A percentile compares a stretch with the other conserved stretches of the same genome.
These are phyloP conservation scores for Apostichopus japonicus DNA, from an alignment of 35 echinoderm and acorn worm species.

Conservation along the genomic window DNA sequence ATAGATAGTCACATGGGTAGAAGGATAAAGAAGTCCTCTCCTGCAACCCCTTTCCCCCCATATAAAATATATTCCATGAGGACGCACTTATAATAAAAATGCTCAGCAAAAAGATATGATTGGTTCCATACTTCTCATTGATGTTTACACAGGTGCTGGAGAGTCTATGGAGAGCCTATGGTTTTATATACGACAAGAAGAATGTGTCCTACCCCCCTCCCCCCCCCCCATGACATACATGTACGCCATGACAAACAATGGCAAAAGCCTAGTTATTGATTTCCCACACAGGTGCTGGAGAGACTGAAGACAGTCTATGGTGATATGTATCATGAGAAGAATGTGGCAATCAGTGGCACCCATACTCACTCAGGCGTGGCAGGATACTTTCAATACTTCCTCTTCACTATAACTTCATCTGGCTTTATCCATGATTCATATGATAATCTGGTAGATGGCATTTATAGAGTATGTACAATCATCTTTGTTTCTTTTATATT, in stretches of 20 bases:
- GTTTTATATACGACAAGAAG: constrained; percentile 32
- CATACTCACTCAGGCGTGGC: constrained; percentile 65
- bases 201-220: neutral
- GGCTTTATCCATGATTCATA: constrained; percentile 51
- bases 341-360: constrained; percentile 46
- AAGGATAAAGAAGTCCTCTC: no score
- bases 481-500: neutral
- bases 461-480: constrained; percentile 21
- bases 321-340: constrained; percentile 41
- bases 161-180: constrained; percentile 26
- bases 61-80: no score
- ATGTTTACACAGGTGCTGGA: constrained; percentile 27
- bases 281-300: constrained; percentile 34
- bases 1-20: no score
- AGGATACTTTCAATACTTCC: constrained; percentile 61
- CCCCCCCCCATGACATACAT: no score
- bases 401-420: constrained; percentile 55
- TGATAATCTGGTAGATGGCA: constrained; percentile 55
- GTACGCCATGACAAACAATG: no score
- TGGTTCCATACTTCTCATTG: no score
- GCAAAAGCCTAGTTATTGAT: no score
- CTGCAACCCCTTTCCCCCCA: no score
- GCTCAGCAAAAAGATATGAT: no score
- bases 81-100: no score
- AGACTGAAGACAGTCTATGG: constrained; percentile 45